These are phyloP conservation scores for Chiloscyllium plagiosum DNA, from an alignment of 2,113 vertebrate species.

Conservation along the genomic window DNA sequence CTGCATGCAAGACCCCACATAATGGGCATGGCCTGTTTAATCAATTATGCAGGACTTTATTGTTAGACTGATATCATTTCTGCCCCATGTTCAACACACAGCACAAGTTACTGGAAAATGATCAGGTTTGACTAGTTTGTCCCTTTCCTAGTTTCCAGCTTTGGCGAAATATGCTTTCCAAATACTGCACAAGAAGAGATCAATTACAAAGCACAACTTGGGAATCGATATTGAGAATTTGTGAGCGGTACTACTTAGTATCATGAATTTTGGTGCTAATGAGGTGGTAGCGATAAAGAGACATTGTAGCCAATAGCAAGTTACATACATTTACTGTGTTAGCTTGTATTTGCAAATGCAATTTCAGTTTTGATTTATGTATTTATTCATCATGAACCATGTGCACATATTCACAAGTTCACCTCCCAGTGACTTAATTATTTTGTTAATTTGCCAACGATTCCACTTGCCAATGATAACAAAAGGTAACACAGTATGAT, in stretches of 20 bases:
- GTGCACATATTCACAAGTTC: neutral
- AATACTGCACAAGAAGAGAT: neutral
- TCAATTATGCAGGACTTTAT: neutral
- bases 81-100: neutral
- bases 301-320: neutral
- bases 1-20: neutral
- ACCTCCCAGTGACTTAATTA: neutral
- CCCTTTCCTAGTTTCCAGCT: neutral
- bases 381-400: neutral
- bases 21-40: neutral
- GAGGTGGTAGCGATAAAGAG: neutral
- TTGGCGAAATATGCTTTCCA: neutral
- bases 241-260: neutral
- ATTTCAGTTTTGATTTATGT: neutral
- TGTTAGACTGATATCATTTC: neutral
- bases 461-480: neutral
- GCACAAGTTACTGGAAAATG: neutral
- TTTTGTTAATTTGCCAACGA: neutral
- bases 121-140: neutral
- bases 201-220: neutral
- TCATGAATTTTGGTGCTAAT: neutral
- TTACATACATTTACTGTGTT: neutral
- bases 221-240: neutral
- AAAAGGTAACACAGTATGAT: neutral
- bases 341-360: neutral